These are phyloP conservation scores for Patella caerulea DNA, from an alignment of 2,888 invertebrate species.

Conservation along the genomic window DNA sequence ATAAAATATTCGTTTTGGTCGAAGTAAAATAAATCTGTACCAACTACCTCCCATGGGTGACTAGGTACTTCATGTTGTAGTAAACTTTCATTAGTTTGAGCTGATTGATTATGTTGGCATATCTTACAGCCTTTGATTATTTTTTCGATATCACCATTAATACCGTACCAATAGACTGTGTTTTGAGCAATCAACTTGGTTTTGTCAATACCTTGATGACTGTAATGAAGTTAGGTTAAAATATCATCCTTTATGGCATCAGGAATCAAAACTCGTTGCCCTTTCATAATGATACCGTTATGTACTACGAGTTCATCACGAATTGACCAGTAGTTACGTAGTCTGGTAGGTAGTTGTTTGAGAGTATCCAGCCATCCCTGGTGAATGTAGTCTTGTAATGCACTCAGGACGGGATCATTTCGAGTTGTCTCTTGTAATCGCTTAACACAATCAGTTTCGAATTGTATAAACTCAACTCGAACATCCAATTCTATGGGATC, in stretches of 20 bases:
- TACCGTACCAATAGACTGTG: slow-evolving; percentile 29
- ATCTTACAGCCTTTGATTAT: slow-evolving; percentile 16
- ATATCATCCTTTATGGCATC: slow-evolving; percentile 18
- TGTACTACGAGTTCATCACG: slow-evolving; percentile 29
- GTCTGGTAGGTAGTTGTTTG: slow-evolving; percentile 16
- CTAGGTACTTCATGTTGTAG: slow-evolving; percentile 15
- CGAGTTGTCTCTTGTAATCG: not conserved
- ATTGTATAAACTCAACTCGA: not conserved
- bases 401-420: not conserved
- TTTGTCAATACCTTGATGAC: slow-evolving; percentile 31
- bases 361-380: slow-evolving; percentile 22
- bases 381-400: not conserved
- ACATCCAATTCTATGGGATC: not conserved
- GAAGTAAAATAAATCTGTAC: slow-evolving; percentile 29
- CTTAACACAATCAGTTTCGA: not conserved
- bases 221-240: slow-evolving; percentile 28
- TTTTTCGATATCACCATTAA: slow-evolving; percentile 28
- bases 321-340: slow-evolving; percentile 24
- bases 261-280: slow-evolving; percentile 24
- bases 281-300: slow-evolving; percentile 33
- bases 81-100: no score
- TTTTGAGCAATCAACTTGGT: slow-evolving; percentile 24
- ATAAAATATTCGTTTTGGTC: slow-evolving; percentile 22
- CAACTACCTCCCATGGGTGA: slow-evolving; percentile 29
- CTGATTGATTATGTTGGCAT: no score